phyloP scores from a whole-genome alignment of 2,888 invertebrate genomes.

The Oegoconia quadripuncta region DNA sequence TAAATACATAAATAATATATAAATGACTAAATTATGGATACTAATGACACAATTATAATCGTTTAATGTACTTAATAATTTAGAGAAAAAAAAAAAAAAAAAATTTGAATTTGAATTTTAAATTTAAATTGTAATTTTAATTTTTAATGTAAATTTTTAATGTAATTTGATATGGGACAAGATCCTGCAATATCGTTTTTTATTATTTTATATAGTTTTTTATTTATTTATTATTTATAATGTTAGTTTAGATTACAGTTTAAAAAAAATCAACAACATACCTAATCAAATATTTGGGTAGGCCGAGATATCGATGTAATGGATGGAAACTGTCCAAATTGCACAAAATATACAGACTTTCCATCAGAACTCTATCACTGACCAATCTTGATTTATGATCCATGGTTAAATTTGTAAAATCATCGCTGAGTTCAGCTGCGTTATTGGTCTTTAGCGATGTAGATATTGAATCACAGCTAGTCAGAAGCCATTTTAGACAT shows the following conservation, averaged over 20 bases:
- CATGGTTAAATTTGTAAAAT: constrained; percentile 26
- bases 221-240: too few species aligned
- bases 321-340: constrained; percentile 81
- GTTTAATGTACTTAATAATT: too few species aligned
- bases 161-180: too few species aligned
- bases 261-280: constrained; percentile 29
- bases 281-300: constrained; percentile 67
- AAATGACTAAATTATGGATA: too few species aligned
- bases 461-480: constrained; percentile 74
- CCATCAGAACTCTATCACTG: constrained; percentile 76
- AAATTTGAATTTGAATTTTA: too few species aligned
- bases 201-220: too few species aligned
- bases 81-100: too few species aligned
- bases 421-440: constrained; percentile 24
- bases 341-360: constrained; percentile 83
- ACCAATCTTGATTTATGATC: constrained; percentile 23
- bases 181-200: too few species aligned
- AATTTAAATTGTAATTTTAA: too few species aligned
- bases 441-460: constrained; percentile 11
- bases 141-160: too few species aligned
- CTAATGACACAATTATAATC: too few species aligned
- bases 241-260: background rate
- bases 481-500: constrained; percentile 83
- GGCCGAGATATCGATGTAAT: constrained; percentile 68
- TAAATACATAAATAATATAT: too few species aligned